A percentile compares a stretch with the other conserved stretches of the same genome.
Evolutionary conservation across 1,140 invertebrate species (phyloP).

Genomic region (Conus ventricosus): DNA sequence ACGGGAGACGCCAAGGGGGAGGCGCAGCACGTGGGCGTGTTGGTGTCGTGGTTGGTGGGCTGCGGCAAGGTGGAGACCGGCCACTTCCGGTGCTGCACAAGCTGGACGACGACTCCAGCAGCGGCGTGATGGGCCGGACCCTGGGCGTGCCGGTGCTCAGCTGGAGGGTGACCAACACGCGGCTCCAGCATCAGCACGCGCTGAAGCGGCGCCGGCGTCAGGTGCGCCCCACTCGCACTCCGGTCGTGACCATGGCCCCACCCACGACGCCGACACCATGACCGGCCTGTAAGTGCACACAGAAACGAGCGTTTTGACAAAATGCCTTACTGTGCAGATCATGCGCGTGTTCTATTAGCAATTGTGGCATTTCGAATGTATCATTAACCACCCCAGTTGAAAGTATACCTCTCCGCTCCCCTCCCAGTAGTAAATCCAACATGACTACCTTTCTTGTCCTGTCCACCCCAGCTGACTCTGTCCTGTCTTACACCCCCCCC

Average conservation of each 20-base stretch:
- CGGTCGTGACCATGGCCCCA: slow-evolving; percentile 44
- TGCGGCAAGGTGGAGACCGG: slow-evolving; percentile 81
- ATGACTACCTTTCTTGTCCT: no score
- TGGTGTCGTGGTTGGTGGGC: slow-evolving; percentile 81
- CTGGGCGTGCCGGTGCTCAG: slow-evolving; percentile 80
- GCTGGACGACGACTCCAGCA: slow-evolving; percentile 79
- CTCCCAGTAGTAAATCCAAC: no score
- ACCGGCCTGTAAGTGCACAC: slow-evolving; percentile 28
- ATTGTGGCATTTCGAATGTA: no score
- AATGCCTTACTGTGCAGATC: no score
- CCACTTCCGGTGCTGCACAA: slow-evolving; percentile 78
- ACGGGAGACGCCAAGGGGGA: slow-evolving; percentile 77
- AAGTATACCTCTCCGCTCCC: no score
- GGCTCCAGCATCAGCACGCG: slow-evolving; percentile 62
- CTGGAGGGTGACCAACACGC: slow-evolving; percentile 79
- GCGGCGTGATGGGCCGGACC: slow-evolving; percentile 80
- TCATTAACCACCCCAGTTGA: no score
- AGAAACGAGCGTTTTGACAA: no score
- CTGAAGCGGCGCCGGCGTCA: slow-evolving; percentile 51
- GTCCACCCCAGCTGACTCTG: no score
- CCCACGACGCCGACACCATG: slow-evolving; percentile 52
- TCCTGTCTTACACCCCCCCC: no score
- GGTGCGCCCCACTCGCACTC: slow-evolving; percentile 56
- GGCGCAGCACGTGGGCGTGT: slow-evolving; percentile 75
- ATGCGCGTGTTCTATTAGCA: no score